Percentiles rank a stretch among this genome's conserved stretches.
phyloP scores from a whole-genome alignment of 2,888 invertebrate species.

The Epinotia bilunana region DNA sequence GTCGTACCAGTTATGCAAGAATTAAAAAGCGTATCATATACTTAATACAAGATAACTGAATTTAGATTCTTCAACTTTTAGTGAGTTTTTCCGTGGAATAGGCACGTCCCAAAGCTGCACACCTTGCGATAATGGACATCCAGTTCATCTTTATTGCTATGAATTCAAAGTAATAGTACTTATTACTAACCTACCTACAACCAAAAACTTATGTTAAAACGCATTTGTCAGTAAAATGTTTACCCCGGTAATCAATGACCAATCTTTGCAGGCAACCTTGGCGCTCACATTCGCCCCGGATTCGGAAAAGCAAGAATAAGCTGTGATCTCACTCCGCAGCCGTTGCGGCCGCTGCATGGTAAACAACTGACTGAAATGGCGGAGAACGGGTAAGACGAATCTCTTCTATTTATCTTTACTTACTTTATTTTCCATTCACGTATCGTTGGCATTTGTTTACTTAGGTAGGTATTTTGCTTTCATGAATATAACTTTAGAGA shows the following conservation, averaged over 20 bases:
- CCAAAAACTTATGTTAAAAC: not conserved
- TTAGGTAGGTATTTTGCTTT: not conserved
- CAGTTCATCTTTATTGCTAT: too few species aligned
- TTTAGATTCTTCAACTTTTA: too few species aligned
- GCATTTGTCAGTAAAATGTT: not conserved
- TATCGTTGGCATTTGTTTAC: not conserved
- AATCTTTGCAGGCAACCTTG: conserved; percentile 46
- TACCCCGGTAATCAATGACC: conserved; percentile 10
- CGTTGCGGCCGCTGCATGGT: conserved; percentile 21
- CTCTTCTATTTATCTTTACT: conserved; percentile 17
- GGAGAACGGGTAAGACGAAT: conserved; percentile 71
- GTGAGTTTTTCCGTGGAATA: too few species aligned
- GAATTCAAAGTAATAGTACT: not conserved
- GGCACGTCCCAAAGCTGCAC: too few species aligned
- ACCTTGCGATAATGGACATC: too few species aligned
- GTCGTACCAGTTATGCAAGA: not conserved
- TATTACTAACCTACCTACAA: not conserved
- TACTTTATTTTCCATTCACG: conserved; percentile 4
- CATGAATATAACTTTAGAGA: not conserved
- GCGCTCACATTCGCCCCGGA: conserved; percentile 43
- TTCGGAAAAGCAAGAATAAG: conserved; percentile 50
- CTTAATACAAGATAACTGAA: too few species aligned
- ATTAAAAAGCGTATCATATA: not conserved
- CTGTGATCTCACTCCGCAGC: conserved; percentile 67
- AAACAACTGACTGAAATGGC: conserved; percentile 59